Conservation (phyloP, 2,797 vertebrate genomes). For the Heliangelus exortis region DNA sequence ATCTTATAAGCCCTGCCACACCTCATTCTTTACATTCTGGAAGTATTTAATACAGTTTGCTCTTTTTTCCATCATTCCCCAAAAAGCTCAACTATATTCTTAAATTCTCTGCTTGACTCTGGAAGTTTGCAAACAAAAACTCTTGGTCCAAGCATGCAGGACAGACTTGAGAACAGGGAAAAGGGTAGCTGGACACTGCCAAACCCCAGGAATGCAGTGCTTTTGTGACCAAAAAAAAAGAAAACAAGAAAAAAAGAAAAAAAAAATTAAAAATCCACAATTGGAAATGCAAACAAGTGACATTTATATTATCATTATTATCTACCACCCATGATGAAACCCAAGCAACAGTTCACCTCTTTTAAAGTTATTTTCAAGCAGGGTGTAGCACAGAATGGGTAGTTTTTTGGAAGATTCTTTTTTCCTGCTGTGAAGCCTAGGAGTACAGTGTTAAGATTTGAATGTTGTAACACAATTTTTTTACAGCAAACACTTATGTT, state of each 20-base stretch:
- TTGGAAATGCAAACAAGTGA: background rate
- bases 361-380: background rate
- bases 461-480: background rate
- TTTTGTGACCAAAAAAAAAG: background rate
- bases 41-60: background rate
- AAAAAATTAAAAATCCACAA: background rate
- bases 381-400: background rate
- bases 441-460: background rate
- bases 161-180: background rate
- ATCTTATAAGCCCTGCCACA: background rate
- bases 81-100: background rate
- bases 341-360: background rate
- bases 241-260: background rate
- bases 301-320: background rate
- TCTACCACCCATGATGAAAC: background rate
- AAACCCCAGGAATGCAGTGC: background rate
- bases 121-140: background rate
- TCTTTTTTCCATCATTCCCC: background rate
- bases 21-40: background rate
- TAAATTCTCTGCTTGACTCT: background rate
- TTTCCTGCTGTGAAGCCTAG: background rate
- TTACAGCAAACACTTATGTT: background rate
- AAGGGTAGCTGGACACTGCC: background rate
- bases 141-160: background rate
- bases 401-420: background rate